phyloP scores from a whole-genome alignment of 2,797 vertebrate species.

The Miichthys miiuy region DNA sequence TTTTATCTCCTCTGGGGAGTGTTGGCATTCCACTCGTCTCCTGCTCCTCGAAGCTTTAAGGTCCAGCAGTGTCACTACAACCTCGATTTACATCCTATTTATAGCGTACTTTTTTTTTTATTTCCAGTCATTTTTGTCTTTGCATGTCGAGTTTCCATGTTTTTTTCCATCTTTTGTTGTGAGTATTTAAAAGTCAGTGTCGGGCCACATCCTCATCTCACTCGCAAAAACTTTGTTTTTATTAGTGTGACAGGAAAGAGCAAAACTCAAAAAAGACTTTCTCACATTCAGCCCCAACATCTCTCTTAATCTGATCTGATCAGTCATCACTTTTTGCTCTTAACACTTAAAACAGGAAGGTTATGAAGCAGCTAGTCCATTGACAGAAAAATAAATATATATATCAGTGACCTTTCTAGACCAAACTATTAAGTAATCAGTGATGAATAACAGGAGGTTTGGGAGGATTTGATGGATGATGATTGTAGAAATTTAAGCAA shows the following conservation, averaged over 20 bases:
- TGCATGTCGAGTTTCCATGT: background rate
- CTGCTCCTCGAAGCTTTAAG: conserved; percentile 9
- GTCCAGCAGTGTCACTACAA: background rate
- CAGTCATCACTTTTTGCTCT: background rate
- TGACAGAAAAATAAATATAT: background rate
- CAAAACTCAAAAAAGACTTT: background rate
- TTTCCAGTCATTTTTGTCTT: background rate
- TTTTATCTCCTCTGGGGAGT: conserved; percentile 51
- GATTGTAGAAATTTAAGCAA: background rate
- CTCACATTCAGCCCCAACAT: background rate
- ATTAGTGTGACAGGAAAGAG: background rate
- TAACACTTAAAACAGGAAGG: background rate
- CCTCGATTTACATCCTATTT: background rate
- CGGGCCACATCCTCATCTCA: background rate
- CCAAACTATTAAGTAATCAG: too few relatives aligned
- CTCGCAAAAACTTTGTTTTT: background rate
- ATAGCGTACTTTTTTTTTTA: background rate
- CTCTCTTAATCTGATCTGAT: background rate
- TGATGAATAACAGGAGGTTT: background rate
- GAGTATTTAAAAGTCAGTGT: too few relatives aligned
- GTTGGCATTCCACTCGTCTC: conserved; percentile 60
- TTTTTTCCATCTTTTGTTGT: too few relatives aligned
- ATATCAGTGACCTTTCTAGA: too few relatives aligned
- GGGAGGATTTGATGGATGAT: background rate
- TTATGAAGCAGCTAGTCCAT: background rate